Base-by-base conservation (phyloP, 2,113 vertebrate species). In the Lontra canadensis region DNA sequence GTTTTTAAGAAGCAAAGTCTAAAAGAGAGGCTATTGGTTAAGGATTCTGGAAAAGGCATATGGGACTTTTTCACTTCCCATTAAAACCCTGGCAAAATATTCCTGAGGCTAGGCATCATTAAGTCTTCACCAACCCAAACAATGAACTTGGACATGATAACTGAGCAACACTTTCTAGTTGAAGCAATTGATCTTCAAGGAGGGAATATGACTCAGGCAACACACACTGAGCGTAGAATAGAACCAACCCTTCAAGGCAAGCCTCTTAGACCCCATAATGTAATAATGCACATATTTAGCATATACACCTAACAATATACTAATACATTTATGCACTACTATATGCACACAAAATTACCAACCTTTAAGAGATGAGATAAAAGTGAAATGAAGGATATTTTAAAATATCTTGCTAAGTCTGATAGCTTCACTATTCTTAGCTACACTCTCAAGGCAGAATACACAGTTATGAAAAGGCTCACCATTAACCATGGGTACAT, bases 21-120 rank as follows among this genome's bases (percentile, higher is more conserved):
- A 88, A n/a, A 26, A 88, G 21, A 94, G n/a, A 95, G 47, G 18
- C 6, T 93, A 39, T 26, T 73, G 34, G 26, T 83, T 85, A 49
- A 93, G 55, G 23, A 93, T 89, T 89, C 78, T 97, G 65, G 36
- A 34, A 89, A 69, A 57, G 42, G 5, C 90, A 78, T 90, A 85
- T 81, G 69, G 67, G 69, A 92, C 34, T 86, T 86, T 80, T 89
- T 83, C n/a, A 74, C 61, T 82, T 96, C 91, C 89, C 83, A 61
- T 95, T 85, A 97, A 95, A 90, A 92, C 49, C 29, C 55, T 96
- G 97, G 88, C 97, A 94, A 52, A 92, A 95, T 44, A 92, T 74
- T 76, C 26, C 63, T n/a, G 13, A 93, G 34, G 65, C 34, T 95
- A 93, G 69, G 82, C 86, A 95, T 71, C 91, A 90, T 93, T 93